Evolutionary conservation across 2,113 vertebrate species (phyloP).

Genomic region (Larimichthys polyactis): DNA sequence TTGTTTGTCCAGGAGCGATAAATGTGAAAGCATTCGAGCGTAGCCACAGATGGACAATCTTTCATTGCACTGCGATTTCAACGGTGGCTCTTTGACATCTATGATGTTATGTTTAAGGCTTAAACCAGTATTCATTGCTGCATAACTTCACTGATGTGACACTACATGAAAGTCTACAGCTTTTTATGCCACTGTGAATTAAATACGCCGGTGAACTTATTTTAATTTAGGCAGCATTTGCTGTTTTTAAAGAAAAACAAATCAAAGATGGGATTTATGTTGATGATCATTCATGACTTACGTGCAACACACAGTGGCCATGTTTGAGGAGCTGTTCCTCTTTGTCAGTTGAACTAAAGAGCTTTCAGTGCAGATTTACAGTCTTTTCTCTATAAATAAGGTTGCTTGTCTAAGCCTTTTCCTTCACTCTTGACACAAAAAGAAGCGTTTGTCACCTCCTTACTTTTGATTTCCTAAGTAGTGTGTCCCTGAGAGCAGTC

Average conservation of each 20-base stretch:
- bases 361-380: background rate
- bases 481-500: background rate
- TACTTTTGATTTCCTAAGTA: conserved; percentile 19
- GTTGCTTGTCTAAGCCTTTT: background rate
- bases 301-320: too few species aligned
- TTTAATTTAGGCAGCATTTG: background rate
- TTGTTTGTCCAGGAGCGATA: conserved; percentile 69
- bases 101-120: background rate
- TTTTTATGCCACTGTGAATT: background rate
- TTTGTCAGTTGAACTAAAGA: background rate
- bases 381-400: background rate
- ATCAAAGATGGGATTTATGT: background rate
- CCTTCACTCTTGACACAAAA: background rate
- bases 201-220: background rate
- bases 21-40: conserved; percentile 46
- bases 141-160: background rate
- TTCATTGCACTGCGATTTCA: conserved; percentile 17
- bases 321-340: background rate
- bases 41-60: conserved; percentile 1
- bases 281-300: background rate
- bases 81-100: conserved; percentile 5
- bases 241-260: too few species aligned
- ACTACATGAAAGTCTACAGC: too few species aligned
- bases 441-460: background rate
- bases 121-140: background rate